Base-by-base conservation (phyloP, 2,113 vertebrate genomes). In the Halichoerus grypus region DNA sequence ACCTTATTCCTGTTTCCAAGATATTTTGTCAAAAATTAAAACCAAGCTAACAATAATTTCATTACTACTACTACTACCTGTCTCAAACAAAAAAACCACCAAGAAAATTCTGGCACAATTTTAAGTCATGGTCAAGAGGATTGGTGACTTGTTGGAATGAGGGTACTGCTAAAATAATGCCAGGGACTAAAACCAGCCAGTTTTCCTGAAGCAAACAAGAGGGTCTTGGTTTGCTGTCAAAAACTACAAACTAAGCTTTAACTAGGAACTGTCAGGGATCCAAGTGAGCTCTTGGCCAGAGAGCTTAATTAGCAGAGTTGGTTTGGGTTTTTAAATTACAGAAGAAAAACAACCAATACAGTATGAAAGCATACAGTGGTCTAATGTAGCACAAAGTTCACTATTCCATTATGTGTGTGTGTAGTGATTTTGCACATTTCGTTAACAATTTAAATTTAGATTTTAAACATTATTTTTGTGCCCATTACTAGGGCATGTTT, bases 171-270 rank as follows among this genome's bases (percentile, higher is more conserved):
- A 95, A 94, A 95, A 97, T 96, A 96, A 98, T 91, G 71, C 84
- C 95, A 96, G 59, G 39, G 79, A 90, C 57, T 71, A 89, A 95
- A 96, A 97, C 51, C 59, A 96, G 97, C 86, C 96, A 96, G 91
- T 92, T 97, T 96, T 98, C 91, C 91, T 63, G 89, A 84, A 98
- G 95, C 80, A 98, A 95, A 94, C 76, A 88, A 95, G 79, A 31
- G 69, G 97, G 69, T 96, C 97, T 97, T 88, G 88, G 97, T 98
- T 98, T 97, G 92, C 94, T 93, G 92, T 98, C 94, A 98, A 96
- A 39, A 16, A 2, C 77, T 98, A 98, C 97, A 97, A 39, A 88
- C 98, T 98, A 11, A 5, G 11, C 85, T 98, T 98, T 90, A 92
- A 96, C 83, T 74, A 92, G 91, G 59, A 88, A 80, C 97, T 98